These are phyloP conservation scores for Fundulus diaphanus DNA, from an alignment of 2,797 vertebrate species.

Conservation along the genomic window DNA sequence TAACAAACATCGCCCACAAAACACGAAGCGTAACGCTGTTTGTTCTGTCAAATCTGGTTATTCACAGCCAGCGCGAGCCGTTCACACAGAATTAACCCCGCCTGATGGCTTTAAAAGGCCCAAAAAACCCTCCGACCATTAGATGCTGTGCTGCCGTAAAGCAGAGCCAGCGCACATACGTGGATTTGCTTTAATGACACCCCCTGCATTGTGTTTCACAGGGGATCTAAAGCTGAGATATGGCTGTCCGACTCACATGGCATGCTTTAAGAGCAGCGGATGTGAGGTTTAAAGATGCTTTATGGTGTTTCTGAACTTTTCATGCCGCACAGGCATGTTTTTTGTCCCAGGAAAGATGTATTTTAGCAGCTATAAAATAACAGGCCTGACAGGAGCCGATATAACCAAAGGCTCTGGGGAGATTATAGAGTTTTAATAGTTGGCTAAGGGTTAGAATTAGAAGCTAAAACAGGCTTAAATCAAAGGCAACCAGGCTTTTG, in stretches of 20 bases:
- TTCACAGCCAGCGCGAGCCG: constrained; percentile 14
- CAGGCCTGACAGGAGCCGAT: no score
- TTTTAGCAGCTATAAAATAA: no score
- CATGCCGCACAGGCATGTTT: constrained; percentile 6
- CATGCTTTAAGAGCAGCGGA: constrained; percentile 11
- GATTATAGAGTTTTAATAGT: background rate
- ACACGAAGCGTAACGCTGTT: background rate
- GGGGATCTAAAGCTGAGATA: constrained; percentile 22
- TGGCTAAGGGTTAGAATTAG: background rate
- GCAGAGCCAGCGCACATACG: constrained; percentile 48
- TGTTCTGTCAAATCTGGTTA: constrained; percentile 30
- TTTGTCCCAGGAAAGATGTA: background rate
- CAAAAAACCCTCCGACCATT: constrained; percentile 36
- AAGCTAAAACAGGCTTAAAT: no score
- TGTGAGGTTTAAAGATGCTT: constrained; percentile 22
- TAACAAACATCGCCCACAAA: constrained; percentile 10
- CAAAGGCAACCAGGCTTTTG: no score
- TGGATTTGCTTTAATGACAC: constrained; percentile 54
- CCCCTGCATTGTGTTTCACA: constrained; percentile 57
- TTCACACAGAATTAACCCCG: constrained; percentile 33
- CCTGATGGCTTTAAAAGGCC: constrained; percentile 43
- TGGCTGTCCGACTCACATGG: constrained; percentile 20
- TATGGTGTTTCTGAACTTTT: constrained; percentile 23
- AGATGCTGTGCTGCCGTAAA: constrained; percentile 57
- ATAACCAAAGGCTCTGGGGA: background rate